Base-by-base conservation (phyloP, 2,797 vertebrate species). In the Microcaecilia unicolor region DNA sequence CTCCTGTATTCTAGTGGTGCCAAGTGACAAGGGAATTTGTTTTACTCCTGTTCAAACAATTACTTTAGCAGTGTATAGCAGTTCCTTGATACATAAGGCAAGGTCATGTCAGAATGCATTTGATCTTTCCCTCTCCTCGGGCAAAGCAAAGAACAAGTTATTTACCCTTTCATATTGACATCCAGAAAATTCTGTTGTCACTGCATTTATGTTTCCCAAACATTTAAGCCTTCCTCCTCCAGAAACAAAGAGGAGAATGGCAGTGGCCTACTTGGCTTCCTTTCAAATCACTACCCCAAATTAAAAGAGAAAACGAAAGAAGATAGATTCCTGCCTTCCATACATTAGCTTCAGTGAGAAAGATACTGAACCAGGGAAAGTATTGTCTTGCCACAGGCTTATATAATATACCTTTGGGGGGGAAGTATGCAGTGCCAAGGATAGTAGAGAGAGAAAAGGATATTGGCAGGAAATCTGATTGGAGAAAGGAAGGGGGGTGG, bases 1-100 rank as follows among this genome's bases (percentile, higher is more conserved):
- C 6, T 43, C 22, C 19, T 31, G 35, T 40, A 11, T 34, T 44
- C 16, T 24, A 10, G 12, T 18, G 31, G 15, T 16, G 9, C 43
- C n/a, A n/a, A n/a, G n/a, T 27, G 19, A 11, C 19, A 20, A 23
- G 22, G 6, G 0, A 4, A 12, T 10, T 15, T 2, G 0, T 17
- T 0, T 1, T 27, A 34, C 27, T 46, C 18, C 29, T 20, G 10
- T 9, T 38, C 22, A 32, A 2, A 7, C 17, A 25, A 22, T 22
- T 29, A 10, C 10, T 18, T 3, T 4, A 4, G 5, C 31, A 9
- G 13, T 13, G 10, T 5, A 14, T 12, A 22, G 2, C 10, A 21
- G 11, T 21, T 23, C 27, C 15, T 25, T 37, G 22, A 14, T 10
- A 17, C 13, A 0, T 4, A 7, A 15, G 16, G 26, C 36, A 34